A percentile compares a stretch with the other conserved stretches of the same genome.
Evolutionary conservation across 1,140 invertebrate species (phyloP).

Genomic region (Apis florea): DNA sequence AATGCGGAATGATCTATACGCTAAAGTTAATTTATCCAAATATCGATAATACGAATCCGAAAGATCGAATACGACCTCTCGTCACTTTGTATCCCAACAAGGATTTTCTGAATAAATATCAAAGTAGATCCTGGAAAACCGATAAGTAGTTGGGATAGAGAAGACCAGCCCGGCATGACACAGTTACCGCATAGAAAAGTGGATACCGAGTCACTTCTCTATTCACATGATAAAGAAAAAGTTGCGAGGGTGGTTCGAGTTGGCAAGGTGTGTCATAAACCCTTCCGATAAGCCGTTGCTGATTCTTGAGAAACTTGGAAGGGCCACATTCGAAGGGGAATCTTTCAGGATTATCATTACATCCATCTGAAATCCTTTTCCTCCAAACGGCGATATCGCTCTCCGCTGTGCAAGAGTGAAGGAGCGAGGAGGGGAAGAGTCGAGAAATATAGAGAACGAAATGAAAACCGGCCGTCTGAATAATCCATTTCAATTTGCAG

Average conservation of each 20-base stretch:
- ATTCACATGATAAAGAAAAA: slow-evolving; percentile 33
- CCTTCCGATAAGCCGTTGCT: slow-evolving; percentile 70
- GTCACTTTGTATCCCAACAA: too few species aligned
- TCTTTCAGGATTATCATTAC: slow-evolving; percentile 77
- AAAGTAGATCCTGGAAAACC: too few species aligned
- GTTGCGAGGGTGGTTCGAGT: slow-evolving; percentile 2
- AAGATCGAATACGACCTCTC: too few species aligned
- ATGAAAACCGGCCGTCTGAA: slow-evolving; percentile 70
- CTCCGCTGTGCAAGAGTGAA: slow-evolving; percentile 7
- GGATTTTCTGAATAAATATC: too few species aligned
- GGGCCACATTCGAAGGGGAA: slow-evolving; percentile 75
- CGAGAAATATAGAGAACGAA: slow-evolving; percentile 42
- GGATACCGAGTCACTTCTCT: neutral
- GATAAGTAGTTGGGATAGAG: too few species aligned
- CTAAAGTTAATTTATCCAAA: too few species aligned
- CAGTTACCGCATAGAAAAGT: neutral
- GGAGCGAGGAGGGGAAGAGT: neutral
- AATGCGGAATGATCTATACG: too few species aligned
- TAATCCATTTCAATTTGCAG: slow-evolving; percentile 78
- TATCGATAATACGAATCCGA: too few species aligned
- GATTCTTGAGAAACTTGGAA: slow-evolving; percentile 72
- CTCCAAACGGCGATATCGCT: slow-evolving; percentile 63
- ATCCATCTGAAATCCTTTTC: slow-evolving; percentile 74
- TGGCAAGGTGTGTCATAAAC: slow-evolving; percentile 75
- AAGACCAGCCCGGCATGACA: neutral